Percentiles rank a stretch among this genome's conserved stretches.
These are phyloP conservation scores for Ia io DNA, from an alignment of 2,113 vertebrate species.

Conservation along the genomic window DNA sequence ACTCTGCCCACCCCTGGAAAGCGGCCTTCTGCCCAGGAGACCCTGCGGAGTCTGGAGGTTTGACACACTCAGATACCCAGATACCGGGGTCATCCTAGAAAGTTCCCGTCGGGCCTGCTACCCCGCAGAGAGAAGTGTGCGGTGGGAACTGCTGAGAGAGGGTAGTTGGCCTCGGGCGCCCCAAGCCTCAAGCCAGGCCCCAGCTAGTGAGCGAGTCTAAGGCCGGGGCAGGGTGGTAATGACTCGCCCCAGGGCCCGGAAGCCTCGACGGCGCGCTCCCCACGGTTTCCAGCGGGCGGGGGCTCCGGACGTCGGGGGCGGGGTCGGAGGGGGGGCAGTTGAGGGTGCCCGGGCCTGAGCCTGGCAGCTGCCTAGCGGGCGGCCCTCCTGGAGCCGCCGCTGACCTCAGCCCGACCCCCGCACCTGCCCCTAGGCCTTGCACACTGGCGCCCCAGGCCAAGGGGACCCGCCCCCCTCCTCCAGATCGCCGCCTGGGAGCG, in stretches of 20 bases:
- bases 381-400: background rate
- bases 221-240: background rate
- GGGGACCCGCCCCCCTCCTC: background rate
- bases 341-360: background rate
- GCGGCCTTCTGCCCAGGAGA: background rate
- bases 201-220: background rate
- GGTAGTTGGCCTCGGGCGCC: background rate
- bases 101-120: background rate
- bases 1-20: background rate
- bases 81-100: background rate
- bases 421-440: background rate
- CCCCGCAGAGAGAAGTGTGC: background rate
- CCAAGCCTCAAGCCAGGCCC: background rate
- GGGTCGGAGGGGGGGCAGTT: background rate
- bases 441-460: background rate
- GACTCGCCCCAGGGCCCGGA: background rate
- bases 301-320: background rate
- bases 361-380: background rate
- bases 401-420: conserved; percentile 22
- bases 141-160: background rate
- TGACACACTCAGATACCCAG: background rate
- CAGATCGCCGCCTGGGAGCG: background rate
- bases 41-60: background rate
- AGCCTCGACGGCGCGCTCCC: background rate
- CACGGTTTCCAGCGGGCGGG: background rate